Evolutionary conservation across 2,113 vertebrate species (phyloP).

Genomic region (Entelurus aequoreus): DNA sequence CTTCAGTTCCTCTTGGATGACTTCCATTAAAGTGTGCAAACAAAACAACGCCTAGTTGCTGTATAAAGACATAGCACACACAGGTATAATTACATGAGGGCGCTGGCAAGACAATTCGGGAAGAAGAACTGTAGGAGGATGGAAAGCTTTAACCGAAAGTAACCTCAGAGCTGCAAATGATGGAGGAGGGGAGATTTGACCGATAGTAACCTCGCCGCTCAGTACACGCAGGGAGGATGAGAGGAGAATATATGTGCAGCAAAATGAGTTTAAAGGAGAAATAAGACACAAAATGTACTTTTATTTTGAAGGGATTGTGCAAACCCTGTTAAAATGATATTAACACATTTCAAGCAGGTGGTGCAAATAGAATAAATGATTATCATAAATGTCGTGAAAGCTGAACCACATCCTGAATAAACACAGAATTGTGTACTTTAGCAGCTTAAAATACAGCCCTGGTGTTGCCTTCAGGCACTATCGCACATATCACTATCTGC

Average conservation of each 20-base stretch:
- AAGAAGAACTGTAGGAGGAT: constrained; percentile 15
- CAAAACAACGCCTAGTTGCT: not conserved
- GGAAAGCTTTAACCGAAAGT: constrained; percentile 9
- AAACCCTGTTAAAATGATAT: no score
- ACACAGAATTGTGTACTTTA: constrained; percentile 3
- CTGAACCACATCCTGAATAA: constrained; percentile 2
- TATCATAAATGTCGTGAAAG: accelerated
- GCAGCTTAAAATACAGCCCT: constrained; percentile 18
- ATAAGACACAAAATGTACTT: no score
- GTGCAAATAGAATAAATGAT: no score
- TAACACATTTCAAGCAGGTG: not conserved
- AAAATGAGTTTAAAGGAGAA: not conserved
- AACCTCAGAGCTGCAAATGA: not conserved
- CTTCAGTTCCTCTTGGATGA: not conserved
- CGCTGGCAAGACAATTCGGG: constrained; percentile 6
- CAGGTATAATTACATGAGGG: not conserved
- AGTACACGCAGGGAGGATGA: constrained; percentile 4
- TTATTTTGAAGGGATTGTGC: no score
- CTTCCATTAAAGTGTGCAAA: not conserved
- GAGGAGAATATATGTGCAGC: constrained; percentile 1
- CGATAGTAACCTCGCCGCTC: constrained; percentile 67
- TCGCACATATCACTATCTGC: constrained; percentile 1
- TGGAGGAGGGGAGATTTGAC: constrained; percentile 56
- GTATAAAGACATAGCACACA: not conserved
- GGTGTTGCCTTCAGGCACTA: constrained; percentile 22